Evolutionary conservation across 2,797 vertebrate species (phyloP), one percentile per base, ranked within the genome.

Genomic region (Cottoperca gobio): DNA sequence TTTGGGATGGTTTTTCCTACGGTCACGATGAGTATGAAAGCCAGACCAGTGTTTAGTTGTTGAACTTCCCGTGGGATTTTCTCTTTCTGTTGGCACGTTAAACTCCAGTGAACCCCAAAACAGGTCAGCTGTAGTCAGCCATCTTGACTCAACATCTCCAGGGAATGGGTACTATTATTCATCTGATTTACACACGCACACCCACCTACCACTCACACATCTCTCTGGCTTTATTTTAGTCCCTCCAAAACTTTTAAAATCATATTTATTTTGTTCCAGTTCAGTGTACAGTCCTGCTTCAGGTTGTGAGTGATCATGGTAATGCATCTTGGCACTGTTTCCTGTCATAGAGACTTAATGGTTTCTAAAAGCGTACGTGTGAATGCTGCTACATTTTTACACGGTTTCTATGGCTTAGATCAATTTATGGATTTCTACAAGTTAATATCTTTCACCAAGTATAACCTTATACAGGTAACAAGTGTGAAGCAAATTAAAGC

Each of bases 71-170:
- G 11, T 4, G 45, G 37, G 76, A 66, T 50, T 28, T 50, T 33
- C 31, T 54, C n/a, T 60, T 49, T 55, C 37, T 59, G 12, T 46
- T 54, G 24, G 39, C 50, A 64, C 16, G 35, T 68, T 73, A 59
- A 84, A 78, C 71, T 66, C 48, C 28, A 21, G 28, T 71, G 57
- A 79, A 76, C 72, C 45, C 13, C 28, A 67, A 78, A 78, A 55
- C 64, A 75, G 78, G 72, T 79, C 78, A 86, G 31, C 63, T 66
- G 60, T 45, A 57, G 46, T 61, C 65, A 59, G 69, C 65, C 66
- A 72, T 67, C 49, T 74, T 83, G 68, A 50, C 55, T 76, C 45
- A 60, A 21, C 39, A 35, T 74, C 75, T 84, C 48, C 46, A 53
- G 69, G 57, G 75, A 81, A 49, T 9, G 45, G 17, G 31, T 19